Evolutionary conservation across 2,888 invertebrate genomes (phyloP).

Genomic region (Sphaerophoria rueppellii): DNA sequence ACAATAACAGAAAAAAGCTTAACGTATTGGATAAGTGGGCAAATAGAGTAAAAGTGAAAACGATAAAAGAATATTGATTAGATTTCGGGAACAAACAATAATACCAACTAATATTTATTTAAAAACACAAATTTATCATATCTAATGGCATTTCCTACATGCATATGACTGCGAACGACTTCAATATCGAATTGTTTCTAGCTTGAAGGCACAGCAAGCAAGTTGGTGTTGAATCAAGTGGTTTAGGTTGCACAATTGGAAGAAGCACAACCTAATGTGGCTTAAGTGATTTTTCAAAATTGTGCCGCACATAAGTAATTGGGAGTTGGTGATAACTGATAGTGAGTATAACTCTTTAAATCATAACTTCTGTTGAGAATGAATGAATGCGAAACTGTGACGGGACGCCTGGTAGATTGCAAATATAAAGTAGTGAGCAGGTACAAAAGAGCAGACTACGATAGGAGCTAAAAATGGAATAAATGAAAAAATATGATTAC

Average conservation of each 20-base stretch:
- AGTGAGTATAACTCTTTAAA: background rate
- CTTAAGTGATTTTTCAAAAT: constrained; percentile 7
- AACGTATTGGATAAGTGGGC: constrained; percentile 55
- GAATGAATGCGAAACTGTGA: too few relatives aligned
- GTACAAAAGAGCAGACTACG: too few relatives aligned
- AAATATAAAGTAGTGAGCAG: too few relatives aligned
- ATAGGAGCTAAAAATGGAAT: too few relatives aligned
- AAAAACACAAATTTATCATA: constrained; percentile 65
- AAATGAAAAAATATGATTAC: too few relatives aligned
- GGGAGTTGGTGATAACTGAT: background rate
- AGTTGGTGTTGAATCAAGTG: background rate
- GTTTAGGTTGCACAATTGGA: background rate
- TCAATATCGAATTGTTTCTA: background rate
- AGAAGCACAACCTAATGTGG: constrained; percentile 7
- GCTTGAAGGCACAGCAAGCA: background rate
- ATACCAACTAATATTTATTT: constrained; percentile 58
- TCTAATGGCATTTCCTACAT: constrained; percentile 51
- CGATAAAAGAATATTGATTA: constrained; percentile 73
- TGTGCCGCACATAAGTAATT: constrained; percentile 12
- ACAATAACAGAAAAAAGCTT: constrained; percentile 40
- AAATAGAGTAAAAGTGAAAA: constrained; percentile 55
- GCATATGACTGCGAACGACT: background rate
- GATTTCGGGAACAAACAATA: constrained; percentile 67
- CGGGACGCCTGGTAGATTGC: too few relatives aligned
- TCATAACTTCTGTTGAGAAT: too few relatives aligned